Percentiles rank a stretch among this genome's conserved stretches.
Conservation (phyloP, 2,888 invertebrate genomes). For the Penaeus monodon region DNA sequence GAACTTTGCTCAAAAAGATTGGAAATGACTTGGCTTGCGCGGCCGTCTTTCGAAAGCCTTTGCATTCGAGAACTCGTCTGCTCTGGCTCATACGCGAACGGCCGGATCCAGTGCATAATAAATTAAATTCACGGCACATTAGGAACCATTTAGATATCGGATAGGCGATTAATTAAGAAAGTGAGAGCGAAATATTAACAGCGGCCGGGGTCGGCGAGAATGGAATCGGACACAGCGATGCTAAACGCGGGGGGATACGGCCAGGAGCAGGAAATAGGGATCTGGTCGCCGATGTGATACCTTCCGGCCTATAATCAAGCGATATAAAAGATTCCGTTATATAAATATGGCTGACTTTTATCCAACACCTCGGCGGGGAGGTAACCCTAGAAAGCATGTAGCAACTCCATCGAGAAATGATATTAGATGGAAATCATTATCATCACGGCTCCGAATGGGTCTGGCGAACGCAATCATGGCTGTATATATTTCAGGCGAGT, state of each 20-base stretch:
- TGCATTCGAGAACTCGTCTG: too few relatives aligned
- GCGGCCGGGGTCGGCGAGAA: background rate
- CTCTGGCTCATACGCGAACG: too few relatives aligned
- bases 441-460: too few relatives aligned
- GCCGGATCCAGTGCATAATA: too few relatives aligned
- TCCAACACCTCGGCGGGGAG: too few relatives aligned
- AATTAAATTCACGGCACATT: too few relatives aligned
- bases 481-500: slow-evolving; percentile 4
- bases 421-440: too few relatives aligned
- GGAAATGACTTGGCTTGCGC: slow-evolving; percentile 47
- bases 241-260: slow-evolving; percentile 31
- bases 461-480: too few relatives aligned
- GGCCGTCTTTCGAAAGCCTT: background rate
- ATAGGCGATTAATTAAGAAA: background rate
- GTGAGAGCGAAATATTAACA: background rate
- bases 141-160: too few relatives aligned
- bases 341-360: too few relatives aligned
- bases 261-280: slow-evolving; percentile 30
- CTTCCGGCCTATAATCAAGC: slow-evolving; percentile 52
- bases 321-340: slow-evolving; percentile 29
- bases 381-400: too few relatives aligned
- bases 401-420: too few relatives aligned
- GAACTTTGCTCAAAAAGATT: slow-evolving; percentile 39
- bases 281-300: slow-evolving; percentile 33
- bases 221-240: slow-evolving; percentile 22